These are phyloP conservation scores for Eospalax fontanierii DNA, from an alignment of 2,797 vertebrate species.

Conservation along the genomic window DNA sequence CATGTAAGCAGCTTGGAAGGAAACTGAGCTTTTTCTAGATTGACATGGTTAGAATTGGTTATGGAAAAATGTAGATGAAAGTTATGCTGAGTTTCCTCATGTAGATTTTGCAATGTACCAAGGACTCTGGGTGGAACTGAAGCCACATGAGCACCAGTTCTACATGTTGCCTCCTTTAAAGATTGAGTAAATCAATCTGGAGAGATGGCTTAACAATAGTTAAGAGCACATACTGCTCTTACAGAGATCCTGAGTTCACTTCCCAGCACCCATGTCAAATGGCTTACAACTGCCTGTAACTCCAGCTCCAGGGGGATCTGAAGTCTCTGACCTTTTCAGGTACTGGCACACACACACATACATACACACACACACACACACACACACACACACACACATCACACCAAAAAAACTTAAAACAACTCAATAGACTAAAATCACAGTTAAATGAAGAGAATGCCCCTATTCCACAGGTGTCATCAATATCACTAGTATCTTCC, in stretches of 20 bases:
- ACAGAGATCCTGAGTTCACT: background rate
- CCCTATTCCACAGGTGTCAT: slow-evolving; percentile 37
- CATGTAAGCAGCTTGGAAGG: background rate
- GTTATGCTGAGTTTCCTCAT: background rate
- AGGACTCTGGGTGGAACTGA: background rate
- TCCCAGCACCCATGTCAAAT: background rate
- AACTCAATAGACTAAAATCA: background rate
- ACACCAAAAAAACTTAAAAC: background rate
- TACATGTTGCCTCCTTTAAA: background rate
- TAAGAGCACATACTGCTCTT: background rate
- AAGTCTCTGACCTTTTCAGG: background rate
- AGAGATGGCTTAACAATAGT: background rate
- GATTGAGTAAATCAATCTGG: background rate
- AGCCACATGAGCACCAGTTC: background rate
- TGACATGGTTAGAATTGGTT: background rate
- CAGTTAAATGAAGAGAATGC: slow-evolving; percentile 25
- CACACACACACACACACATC: background rate
- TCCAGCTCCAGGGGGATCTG: background rate
- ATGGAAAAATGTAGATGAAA: background rate
- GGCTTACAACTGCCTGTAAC: background rate
- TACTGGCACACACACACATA: background rate
- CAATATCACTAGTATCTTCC: slow-evolving; percentile 30
- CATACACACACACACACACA: background rate
- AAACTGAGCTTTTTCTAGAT: background rate
- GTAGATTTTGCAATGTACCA: background rate